phyloP scores from a whole-genome alignment of 2,888 invertebrate genomes.

The Scaptomyza reducta region DNA sequence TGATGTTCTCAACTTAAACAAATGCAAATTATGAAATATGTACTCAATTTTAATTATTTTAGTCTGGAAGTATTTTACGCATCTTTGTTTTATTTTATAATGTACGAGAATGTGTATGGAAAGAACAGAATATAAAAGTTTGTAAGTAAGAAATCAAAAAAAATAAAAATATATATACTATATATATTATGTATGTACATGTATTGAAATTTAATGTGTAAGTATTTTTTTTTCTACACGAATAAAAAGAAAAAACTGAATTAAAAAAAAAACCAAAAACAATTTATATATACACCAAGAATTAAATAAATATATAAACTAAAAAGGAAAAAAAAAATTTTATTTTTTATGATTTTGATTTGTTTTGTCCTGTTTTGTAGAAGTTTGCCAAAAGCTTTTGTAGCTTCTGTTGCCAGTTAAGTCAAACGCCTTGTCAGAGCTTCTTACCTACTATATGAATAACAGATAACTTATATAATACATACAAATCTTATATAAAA shows the following conservation, averaged over 20 bases:
- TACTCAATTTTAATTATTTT: slow-evolving; percentile 38
- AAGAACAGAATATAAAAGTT: slow-evolving; percentile 31
- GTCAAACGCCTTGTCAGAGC: slow-evolving; percentile 74
- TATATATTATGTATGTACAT: slow-evolving; percentile 48
- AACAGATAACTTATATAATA: slow-evolving; percentile 16
- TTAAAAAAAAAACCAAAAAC: slow-evolving; percentile 23
- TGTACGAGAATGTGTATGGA: slow-evolving; percentile 42
- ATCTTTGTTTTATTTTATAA: slow-evolving; percentile 21
- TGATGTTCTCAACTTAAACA: no score
- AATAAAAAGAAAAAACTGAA: slow-evolving; percentile 45
- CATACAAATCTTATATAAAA: slow-evolving; percentile 46
- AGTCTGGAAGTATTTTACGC: slow-evolving; percentile 3
- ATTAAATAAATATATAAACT: slow-evolving; percentile 34
- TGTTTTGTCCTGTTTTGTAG: slow-evolving; percentile 41
- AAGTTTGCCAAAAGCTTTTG: slow-evolving; percentile 68
- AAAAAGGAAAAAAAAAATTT: slow-evolving; percentile 9
- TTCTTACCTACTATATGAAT: slow-evolving; percentile 61
- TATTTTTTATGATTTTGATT: background rate
- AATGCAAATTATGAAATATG: slow-evolving; percentile 29
- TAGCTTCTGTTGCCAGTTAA: slow-evolving; percentile 74
- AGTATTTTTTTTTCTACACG: slow-evolving; percentile 68
- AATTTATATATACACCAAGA: slow-evolving; percentile 44
- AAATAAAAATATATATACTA: slow-evolving; percentile 39
- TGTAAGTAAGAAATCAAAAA: slow-evolving; percentile 62
- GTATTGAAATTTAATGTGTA: slow-evolving; percentile 58